These are phyloP conservation scores for Sminthopsis crassicaudata DNA, from an alignment of 2,113 vertebrate genomes.

Conservation along the genomic window DNA sequence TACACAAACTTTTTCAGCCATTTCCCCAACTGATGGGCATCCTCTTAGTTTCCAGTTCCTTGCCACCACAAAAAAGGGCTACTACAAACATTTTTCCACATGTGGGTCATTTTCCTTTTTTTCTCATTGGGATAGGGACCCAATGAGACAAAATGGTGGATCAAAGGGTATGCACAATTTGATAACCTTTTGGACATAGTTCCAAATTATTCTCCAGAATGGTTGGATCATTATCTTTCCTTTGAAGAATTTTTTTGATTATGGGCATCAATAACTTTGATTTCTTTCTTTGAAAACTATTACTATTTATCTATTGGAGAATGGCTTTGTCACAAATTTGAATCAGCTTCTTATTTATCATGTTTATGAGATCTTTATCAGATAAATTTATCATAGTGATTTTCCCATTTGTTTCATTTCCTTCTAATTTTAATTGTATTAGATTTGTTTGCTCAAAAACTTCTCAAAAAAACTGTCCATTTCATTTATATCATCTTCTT, in stretches of 20 bases:
- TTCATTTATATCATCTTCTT: not conserved
- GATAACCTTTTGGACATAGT: too few species aligned
- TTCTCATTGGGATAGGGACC: too few species aligned
- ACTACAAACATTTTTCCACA: too few species aligned
- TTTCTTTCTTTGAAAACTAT: not conserved
- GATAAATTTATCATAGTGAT: not conserved
- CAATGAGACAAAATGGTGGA: too few species aligned
- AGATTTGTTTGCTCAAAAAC: not conserved
- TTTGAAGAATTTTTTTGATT: not conserved
- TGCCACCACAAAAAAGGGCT: too few species aligned
- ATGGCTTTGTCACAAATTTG: not conserved
- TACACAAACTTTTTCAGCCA: too few species aligned
- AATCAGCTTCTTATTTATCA: not conserved
- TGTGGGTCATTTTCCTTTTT: too few species aligned
- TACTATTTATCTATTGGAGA: not conserved
- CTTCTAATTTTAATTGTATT: not conserved
- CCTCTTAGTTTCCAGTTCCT: too few species aligned
- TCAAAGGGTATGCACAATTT: too few species aligned
- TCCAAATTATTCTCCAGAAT: too few species aligned
- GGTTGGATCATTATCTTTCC: too few species aligned
- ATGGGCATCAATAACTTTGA: not conserved
- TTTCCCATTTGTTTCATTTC: not conserved
- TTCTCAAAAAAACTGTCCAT: not conserved
- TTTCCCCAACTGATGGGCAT: too few species aligned
- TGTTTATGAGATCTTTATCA: not conserved